Conservation (phyloP, 1,140 invertebrate species). For the Archegozetes longisetosus region DNA sequence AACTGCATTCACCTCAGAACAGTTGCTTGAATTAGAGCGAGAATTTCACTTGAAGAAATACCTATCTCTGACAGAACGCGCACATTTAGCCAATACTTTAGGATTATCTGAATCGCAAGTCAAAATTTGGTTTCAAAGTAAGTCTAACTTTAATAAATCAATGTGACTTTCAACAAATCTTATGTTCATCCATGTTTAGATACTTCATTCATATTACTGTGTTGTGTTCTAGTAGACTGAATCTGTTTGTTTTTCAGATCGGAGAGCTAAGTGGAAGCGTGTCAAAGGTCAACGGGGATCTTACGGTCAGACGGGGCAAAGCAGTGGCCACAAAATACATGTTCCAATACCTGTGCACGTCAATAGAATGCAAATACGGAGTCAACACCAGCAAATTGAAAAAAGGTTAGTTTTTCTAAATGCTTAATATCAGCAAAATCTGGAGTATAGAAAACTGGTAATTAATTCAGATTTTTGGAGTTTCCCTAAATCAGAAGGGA, state of each 20-base stretch:
- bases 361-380: slow-evolving; percentile 74
- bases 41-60: slow-evolving; percentile 98
- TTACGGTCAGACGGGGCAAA: too few relatives aligned
- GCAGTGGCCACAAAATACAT: slow-evolving; percentile 79
- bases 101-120: slow-evolving; percentile 87
- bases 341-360: slow-evolving; percentile 95
- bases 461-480: too few relatives aligned
- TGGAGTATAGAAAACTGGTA: too few relatives aligned
- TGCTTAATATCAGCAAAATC: too few relatives aligned
- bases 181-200: too few relatives aligned
- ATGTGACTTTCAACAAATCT: too few relatives aligned
- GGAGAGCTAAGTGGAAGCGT: slow-evolving; percentile 87
- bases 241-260: too few relatives aligned
- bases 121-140: slow-evolving; percentile 99
- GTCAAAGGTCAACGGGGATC: slow-evolving; percentile 20
- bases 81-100: slow-evolving; percentile 78
- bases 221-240: too few relatives aligned
- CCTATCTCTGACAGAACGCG: slow-evolving; percentile 79
- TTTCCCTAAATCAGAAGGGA: too few relatives aligned
- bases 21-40: slow-evolving; percentile 79
- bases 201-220: too few relatives aligned
- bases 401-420: too few relatives aligned
- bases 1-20: slow-evolving; percentile 91
- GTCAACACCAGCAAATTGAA: slow-evolving; percentile 83
- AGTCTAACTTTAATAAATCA: too few relatives aligned